Evolutionary conservation across 1,140 invertebrate species (phyloP).

Genomic region (Papilio polyxenes): DNA sequence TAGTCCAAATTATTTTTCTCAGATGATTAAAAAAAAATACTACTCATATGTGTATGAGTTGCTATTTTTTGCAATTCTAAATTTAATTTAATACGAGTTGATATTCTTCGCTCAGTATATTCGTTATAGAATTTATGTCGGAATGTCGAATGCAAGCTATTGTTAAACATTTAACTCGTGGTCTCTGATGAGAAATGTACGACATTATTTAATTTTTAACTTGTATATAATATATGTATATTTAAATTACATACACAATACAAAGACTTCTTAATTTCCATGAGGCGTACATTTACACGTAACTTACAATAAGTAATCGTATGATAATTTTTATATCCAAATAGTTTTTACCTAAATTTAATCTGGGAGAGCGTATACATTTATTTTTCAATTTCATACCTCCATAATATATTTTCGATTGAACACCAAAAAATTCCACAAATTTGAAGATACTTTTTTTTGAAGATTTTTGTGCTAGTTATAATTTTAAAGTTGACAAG

Average conservation of each 20-base stretch:
- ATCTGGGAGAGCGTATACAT: constrained; percentile 79
- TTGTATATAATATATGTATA: constrained; percentile 81
- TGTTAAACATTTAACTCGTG: constrained; percentile 64
- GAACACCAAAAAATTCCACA: constrained; percentile 80
- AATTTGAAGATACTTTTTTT: constrained; percentile 78
- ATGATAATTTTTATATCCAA: constrained; percentile 77
- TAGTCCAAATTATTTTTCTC: background rate
- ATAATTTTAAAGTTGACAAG: constrained; percentile 78
- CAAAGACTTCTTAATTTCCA: constrained; percentile 79
- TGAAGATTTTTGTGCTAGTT: constrained; percentile 76
- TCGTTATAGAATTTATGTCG: constrained; percentile 50
- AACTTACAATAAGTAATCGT: constrained; percentile 74
- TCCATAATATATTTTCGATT: constrained; percentile 75
- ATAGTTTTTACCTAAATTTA: constrained; percentile 76
- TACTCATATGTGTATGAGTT: background rate
- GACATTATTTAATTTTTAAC: constrained; percentile 72
- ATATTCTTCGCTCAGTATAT: constrained; percentile 40
- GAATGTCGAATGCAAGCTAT: constrained; percentile 63
- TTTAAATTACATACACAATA: constrained; percentile 79
- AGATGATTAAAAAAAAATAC: background rate
- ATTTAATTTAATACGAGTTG: constrained; percentile 27
- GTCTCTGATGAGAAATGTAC: constrained; percentile 76
- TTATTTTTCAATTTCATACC: constrained; percentile 71
- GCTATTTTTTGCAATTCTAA: background rate
- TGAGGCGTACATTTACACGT: constrained; percentile 77